A percentile compares a stretch with the other conserved stretches of the same genome.
Conservation (phyloP, 1,140 invertebrate genomes). For the Pseudachorutes palmiensis region DNA sequence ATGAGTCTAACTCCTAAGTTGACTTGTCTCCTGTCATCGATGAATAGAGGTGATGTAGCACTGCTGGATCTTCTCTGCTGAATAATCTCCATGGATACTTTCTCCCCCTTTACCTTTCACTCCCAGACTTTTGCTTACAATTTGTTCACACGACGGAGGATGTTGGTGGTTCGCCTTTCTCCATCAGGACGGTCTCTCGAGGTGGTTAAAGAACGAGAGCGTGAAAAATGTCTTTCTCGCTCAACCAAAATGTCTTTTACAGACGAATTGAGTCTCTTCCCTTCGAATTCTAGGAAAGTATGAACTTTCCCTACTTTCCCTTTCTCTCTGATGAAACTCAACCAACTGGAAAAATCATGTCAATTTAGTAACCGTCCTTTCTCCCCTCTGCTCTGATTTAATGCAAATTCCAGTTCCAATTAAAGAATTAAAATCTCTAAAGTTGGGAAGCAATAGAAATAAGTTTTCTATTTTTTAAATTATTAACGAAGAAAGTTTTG, state of each 20-base stretch:
- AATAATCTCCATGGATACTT: too few species aligned
- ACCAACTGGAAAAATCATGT: constrained; percentile 6
- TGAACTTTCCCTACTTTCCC: constrained; percentile 1
- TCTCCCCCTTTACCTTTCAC: too few species aligned
- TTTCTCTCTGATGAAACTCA: background rate
- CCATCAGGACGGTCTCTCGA: too few species aligned
- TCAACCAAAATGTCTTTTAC: constrained; percentile 11
- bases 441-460: background rate
- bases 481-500: background rate
- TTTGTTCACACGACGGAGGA: too few species aligned
- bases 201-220: background rate
- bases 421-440: constrained; percentile 5
- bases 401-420: background rate
- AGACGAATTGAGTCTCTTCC: background rate
- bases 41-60: too few species aligned
- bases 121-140: too few species aligned
- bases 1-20: too few species aligned
- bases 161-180: too few species aligned
- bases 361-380: background rate
- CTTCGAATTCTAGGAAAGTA: background rate
- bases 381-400: background rate
- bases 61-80: too few species aligned
- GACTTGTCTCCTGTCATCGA: too few species aligned
- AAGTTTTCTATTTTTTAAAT: background rate
- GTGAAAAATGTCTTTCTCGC: constrained; percentile 3